Base-by-base conservation (phyloP, 2,888 invertebrate genomes). In the Apamea anceps region DNA sequence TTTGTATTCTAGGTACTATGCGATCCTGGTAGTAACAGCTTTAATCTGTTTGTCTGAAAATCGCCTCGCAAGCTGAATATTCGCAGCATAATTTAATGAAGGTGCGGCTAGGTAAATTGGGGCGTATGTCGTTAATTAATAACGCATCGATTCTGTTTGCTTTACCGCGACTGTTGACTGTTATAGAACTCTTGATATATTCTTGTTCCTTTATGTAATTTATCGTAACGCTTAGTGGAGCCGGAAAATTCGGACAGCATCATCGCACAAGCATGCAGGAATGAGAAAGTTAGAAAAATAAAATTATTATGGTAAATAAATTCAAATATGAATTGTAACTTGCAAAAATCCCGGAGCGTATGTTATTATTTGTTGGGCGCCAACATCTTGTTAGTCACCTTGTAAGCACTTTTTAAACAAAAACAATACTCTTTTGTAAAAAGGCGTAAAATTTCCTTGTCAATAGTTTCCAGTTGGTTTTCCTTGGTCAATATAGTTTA, bases 401-500 rank as follows among this genome's bases (percentile, higher is more conserved):
- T 71, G 15, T 7, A 60, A 25, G 7, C n/a, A 32, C 25, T 28
- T 62, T 60, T 13, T 0, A n/a, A 25, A 57, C 3, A 54, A n/a
- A 54, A 75, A 82, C 13, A 32, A 28, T 45, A 74, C 8, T n/a
- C 15, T 5, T 13, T 28, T 51, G 45, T 51, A n/a, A 72, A 72
- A 81, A 71, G 13, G n/a, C 57, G 51, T 67, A 21, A 72, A 74
- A 67, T 86, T 60, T n/a, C 62, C 57, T 66, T 73, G 57, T 75
- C 68, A 68, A 84, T 67, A 80, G 42, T 81, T 79, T 75, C 28
- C 37, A 77, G 75, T 77, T 62, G 57, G 37, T 66, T 84, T 74
- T 77, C 66, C 63, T 60, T 77, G 79, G 75, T 76, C 72, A 81
- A 82, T 90, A 81, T 84, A 88, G 70, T 88, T 86, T 88, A 88